A percentile compares a stretch with the other conserved stretches of the same genome.
These are phyloP conservation scores for Bufo bufo DNA, from an alignment of 2,113 vertebrate genomes.

Conservation along the genomic window DNA sequence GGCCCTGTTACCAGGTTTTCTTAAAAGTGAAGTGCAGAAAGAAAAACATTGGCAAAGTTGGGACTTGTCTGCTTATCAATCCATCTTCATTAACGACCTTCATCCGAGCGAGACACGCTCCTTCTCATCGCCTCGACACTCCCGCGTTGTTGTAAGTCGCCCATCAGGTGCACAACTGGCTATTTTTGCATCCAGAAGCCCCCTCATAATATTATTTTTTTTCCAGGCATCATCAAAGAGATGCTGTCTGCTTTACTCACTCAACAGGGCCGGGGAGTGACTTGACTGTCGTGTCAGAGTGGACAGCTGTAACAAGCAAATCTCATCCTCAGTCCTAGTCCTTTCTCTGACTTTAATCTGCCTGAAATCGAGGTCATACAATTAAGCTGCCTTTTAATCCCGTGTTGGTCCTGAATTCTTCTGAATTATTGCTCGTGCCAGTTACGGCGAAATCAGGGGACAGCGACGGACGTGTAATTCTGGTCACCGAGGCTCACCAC, in stretches of 20 bases:
- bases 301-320: slow-evolving; percentile 86
- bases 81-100: slow-evolving; percentile 50
- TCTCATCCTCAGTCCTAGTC: slow-evolving; percentile 71
- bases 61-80: slow-evolving; percentile 26
- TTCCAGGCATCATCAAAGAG: slow-evolving; percentile 18
- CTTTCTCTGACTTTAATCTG: slow-evolving; percentile 79
- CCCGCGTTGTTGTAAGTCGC: neutral
- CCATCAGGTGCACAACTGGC: slow-evolving; percentile 29
- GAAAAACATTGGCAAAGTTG: slow-evolving; percentile 29
- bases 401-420: slow-evolving; percentile 65
- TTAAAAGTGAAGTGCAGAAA: slow-evolving; percentile 57
- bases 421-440: slow-evolving; percentile 69
- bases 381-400: slow-evolving; percentile 74
- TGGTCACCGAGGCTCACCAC: slow-evolving; percentile 64
- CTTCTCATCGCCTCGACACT: slow-evolving; percentile 48
- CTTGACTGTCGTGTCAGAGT: slow-evolving; percentile 72
- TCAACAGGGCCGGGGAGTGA: slow-evolving; percentile 63
- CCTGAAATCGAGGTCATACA: slow-evolving; percentile 75
- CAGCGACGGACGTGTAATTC: slow-evolving; percentile 62
- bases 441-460: slow-evolving; percentile 66
- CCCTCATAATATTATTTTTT: slow-evolving; percentile 53
- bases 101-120: slow-evolving; percentile 15
- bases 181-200: slow-evolving; percentile 34
- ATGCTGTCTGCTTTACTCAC: slow-evolving; percentile 66
- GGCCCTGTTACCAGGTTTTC: slow-evolving; percentile 44